Evolutionary conservation across 2,888 invertebrate genomes (phyloP).

Genomic region (Hydropsyche betteni): DNA sequence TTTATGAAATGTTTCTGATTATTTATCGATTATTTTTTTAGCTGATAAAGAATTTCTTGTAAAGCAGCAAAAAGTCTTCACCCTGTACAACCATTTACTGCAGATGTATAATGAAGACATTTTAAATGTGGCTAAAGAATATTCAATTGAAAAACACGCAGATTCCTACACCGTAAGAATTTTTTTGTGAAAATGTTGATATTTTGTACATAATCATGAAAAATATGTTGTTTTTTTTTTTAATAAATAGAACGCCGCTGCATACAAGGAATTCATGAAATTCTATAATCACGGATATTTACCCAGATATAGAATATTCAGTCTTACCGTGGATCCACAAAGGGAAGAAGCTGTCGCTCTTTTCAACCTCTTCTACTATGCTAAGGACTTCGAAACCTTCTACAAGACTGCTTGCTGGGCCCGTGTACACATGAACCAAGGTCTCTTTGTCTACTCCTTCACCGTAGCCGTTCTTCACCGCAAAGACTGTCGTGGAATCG

Average conservation of each 20-base stretch:
- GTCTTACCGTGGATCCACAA: constrained; percentile 54
- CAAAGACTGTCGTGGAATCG: constrained; percentile 66
- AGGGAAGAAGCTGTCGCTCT: constrained; percentile 65
- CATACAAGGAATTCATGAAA: constrained; percentile 60
- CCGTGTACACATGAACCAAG: constrained; percentile 69
- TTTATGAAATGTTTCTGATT: not conserved
- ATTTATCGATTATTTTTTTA: constrained; percentile 54
- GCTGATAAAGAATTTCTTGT: constrained; percentile 65
- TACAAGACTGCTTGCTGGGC: constrained; percentile 68
- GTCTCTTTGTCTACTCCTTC: constrained; percentile 70
- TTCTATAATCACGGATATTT: constrained; percentile 62
- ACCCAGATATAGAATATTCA: constrained; percentile 64
- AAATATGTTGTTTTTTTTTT: not conserved
- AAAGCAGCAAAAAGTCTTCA: constrained; percentile 65
- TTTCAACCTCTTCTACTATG: constrained; percentile 68
- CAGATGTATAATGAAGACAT: constrained; percentile 69
- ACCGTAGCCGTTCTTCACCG: constrained; percentile 70
- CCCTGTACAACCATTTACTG: constrained; percentile 66
- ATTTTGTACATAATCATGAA: not conserved
- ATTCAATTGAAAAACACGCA: constrained; percentile 52
- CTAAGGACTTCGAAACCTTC: constrained; percentile 70
- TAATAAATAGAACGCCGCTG: constrained; percentile 59
- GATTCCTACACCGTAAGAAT: constrained; percentile 42
- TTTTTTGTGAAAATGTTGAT: not conserved
- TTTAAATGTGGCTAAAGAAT: constrained; percentile 62